These are phyloP conservation scores for Neostethus bicornis DNA, from an alignment of 2,797 vertebrate genomes.

Conservation along the genomic window DNA sequence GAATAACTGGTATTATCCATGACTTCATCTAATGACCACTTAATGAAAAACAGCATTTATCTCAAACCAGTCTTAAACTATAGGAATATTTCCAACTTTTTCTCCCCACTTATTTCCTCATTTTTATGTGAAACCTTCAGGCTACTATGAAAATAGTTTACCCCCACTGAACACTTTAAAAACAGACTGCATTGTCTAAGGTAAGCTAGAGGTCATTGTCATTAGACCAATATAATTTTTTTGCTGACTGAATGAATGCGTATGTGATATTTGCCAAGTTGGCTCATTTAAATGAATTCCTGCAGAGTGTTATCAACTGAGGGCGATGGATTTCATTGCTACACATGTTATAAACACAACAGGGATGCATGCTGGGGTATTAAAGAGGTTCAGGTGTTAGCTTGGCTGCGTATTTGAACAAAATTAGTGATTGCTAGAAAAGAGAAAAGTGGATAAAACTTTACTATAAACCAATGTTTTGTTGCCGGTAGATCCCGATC, in stretches of 20 bases:
- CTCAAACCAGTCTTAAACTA: neutral
- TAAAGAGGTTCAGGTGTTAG: neutral
- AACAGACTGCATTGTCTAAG: slow-evolving; percentile 38
- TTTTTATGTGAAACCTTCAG: slow-evolving; percentile 56
- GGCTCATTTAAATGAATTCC: slow-evolving; percentile 25
- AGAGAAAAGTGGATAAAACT: neutral
- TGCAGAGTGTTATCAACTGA: slow-evolving; percentile 19
- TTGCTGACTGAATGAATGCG: slow-evolving; percentile 31
- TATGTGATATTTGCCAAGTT: slow-evolving; percentile 23
- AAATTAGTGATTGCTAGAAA: neutral
- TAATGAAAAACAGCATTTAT: slow-evolving; percentile 58
- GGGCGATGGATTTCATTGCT: slow-evolving; percentile 9
- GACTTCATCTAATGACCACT: slow-evolving; percentile 67
- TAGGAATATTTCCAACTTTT: slow-evolving; percentile 26
- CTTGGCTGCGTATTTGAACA: neutral
- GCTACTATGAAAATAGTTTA: slow-evolving; percentile 49
- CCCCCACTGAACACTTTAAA: slow-evolving; percentile 39
- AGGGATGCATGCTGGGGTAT: neutral
- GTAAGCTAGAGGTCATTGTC: slow-evolving; percentile 39
- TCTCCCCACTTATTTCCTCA: slow-evolving; percentile 10
- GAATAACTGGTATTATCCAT: slow-evolving; percentile 61
- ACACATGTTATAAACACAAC: slow-evolving; percentile 24
- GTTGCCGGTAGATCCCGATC: no score
- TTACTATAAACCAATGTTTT: neutral
- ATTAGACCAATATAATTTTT: slow-evolving; percentile 34